These are phyloP conservation scores for Thripadectes ignobilis DNA, from an alignment of 2,797 vertebrate genomes.

Conservation along the genomic window DNA sequence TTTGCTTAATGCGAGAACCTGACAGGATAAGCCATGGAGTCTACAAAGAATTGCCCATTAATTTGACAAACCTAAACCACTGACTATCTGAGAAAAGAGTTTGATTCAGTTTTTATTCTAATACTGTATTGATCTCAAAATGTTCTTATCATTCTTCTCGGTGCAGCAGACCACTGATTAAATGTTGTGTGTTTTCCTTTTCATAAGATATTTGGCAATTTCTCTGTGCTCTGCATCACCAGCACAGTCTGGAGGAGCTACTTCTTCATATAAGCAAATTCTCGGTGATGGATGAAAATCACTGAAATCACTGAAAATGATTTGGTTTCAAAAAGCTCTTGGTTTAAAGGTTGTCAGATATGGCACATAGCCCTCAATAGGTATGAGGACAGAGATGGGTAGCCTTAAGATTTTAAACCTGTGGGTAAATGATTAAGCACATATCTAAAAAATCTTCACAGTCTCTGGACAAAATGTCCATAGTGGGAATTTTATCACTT, in stretches of 20 bases:
- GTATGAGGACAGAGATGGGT: background rate
- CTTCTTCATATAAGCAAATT: background rate
- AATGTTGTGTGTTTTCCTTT: background rate
- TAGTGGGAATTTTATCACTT: background rate
- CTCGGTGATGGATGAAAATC: background rate
- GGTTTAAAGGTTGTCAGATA: background rate
- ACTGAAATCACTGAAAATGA: background rate
- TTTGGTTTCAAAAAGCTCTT: background rate
- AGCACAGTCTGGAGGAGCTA: background rate
- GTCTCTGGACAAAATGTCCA: background rate
- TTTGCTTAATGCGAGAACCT: constrained; percentile 15
- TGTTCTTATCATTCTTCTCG: background rate
- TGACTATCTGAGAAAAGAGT: background rate
- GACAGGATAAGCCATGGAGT: constrained; percentile 9
- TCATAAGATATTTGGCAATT: background rate
- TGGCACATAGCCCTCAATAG: background rate
- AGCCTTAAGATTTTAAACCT: background rate
- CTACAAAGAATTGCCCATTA: constrained; percentile 23
- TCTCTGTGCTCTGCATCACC: background rate
- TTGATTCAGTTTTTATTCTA: constrained; percentile 41
- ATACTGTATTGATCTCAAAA: constrained; percentile 21
- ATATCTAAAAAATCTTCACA: background rate
- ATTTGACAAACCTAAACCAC: constrained; percentile 12
- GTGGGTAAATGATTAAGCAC: background rate
- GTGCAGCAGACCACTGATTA: background rate